A percentile compares a stretch with the other conserved stretches of the same genome.
These are phyloP conservation scores for Antheraea mylitta DNA, from an alignment of 1,140 invertebrate genomes.

Conservation along the genomic window DNA sequence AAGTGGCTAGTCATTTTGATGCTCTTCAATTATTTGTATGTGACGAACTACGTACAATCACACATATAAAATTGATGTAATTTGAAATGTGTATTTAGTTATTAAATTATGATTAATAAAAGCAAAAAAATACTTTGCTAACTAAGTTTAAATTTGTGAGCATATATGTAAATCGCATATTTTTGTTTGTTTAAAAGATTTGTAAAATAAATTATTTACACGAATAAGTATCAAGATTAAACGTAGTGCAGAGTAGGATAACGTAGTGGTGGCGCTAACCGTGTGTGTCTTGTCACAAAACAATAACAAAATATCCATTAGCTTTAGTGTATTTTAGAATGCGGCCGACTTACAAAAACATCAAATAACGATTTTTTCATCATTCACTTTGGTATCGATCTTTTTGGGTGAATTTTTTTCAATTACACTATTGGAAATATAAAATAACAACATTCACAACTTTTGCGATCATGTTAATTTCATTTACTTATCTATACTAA, in stretches of 20 bases:
- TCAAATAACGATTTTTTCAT: slow-evolving; percentile 11
- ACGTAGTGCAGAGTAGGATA: slow-evolving; percentile 15
- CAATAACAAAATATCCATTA: slow-evolving; percentile 77
- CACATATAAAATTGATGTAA: no score
- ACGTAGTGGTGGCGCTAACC: slow-evolving; percentile 60
- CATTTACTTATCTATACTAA: no score
- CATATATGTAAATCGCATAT: background rate
- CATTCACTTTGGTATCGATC: background rate
- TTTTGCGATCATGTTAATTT: no score
- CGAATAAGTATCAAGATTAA: slow-evolving; percentile 37
- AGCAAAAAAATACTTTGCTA: no score
- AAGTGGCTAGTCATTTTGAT: no score
- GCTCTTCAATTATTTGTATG: no score
- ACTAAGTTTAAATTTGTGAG: background rate
- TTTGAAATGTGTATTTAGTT: no score
- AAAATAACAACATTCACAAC: no score
- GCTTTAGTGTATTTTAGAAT: slow-evolving; percentile 51
- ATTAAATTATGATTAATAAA: no score
- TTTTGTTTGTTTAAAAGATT: background rate
- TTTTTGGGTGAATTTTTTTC: no score
- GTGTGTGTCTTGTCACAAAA: slow-evolving; percentile 71
- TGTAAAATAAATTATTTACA: background rate
- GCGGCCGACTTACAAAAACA: slow-evolving; percentile 19
- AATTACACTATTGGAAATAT: no score
- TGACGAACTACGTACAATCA: no score